These are phyloP conservation scores for Sisyra nigra DNA, from an alignment of 2,888 invertebrate genomes.

Conservation along the genomic window DNA sequence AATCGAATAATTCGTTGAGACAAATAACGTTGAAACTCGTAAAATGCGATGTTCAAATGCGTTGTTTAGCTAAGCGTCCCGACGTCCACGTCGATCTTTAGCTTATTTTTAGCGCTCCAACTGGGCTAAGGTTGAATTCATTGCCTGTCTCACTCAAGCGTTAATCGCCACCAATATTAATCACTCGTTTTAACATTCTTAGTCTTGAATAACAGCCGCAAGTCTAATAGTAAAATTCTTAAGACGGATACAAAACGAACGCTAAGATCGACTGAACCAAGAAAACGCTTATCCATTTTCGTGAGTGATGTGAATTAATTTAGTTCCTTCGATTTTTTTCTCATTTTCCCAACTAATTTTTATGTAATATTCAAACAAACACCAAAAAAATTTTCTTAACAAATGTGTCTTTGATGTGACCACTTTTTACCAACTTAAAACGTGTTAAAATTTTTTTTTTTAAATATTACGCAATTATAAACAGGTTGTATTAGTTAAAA, in stretches of 20 bases:
- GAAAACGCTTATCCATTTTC: too few relatives aligned
- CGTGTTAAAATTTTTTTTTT: too few relatives aligned
- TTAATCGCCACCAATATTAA: not conserved
- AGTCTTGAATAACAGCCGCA: conserved; percentile 2
- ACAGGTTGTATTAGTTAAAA: too few relatives aligned
- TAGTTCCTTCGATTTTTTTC: too few relatives aligned
- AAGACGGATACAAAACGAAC: conserved; percentile 2
- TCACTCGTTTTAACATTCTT: not conserved
- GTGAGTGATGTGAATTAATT: too few relatives aligned
- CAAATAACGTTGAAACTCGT: not conserved
- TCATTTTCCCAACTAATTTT: too few relatives aligned
- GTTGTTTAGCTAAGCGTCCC: conserved; percentile 1
- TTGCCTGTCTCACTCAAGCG: not conserved
- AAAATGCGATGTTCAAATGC: not conserved
- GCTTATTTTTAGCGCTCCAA: conserved; percentile 9
- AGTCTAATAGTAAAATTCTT: conserved; percentile 2
- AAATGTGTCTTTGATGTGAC: too few relatives aligned
- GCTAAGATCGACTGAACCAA: too few relatives aligned
- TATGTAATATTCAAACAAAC: too few relatives aligned
- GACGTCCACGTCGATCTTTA: not conserved
- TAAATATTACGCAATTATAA: too few relatives aligned
- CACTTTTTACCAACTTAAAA: too few relatives aligned
- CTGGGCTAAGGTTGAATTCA: conserved; percentile 8
- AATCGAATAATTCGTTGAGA: not conserved
- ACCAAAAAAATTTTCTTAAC: too few relatives aligned